Conservation (phyloP, 2,113 vertebrate species). For the Pseudonaja textilis region DNA sequence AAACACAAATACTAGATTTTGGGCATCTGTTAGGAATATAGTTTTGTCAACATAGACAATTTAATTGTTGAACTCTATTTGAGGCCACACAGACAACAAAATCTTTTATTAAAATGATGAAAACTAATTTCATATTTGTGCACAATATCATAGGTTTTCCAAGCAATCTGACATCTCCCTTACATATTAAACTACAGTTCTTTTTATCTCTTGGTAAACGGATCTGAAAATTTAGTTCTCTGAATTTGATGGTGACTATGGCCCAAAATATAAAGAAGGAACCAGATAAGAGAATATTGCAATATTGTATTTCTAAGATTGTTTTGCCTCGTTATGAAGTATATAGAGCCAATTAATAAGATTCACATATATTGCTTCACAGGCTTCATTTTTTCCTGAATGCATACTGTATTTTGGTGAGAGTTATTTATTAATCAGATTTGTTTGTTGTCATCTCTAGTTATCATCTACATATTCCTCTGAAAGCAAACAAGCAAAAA, state of each 20-base stretch:
- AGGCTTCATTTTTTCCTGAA: background rate
- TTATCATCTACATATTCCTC: background rate
- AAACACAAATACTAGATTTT: constrained; percentile 44
- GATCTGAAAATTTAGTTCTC: background rate
- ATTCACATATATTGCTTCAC: background rate
- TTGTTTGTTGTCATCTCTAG: background rate
- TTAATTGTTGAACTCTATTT: background rate
- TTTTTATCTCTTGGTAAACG: background rate
- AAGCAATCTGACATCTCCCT: background rate
- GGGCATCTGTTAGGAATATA: constrained; percentile 39
- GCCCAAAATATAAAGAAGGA: background rate
- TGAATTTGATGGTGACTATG: background rate
- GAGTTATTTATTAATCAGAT: background rate
- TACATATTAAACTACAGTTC: background rate
- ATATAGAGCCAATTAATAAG: background rate
- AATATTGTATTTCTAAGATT: background rate
- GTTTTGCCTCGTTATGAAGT: background rate
- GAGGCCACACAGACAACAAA: background rate
- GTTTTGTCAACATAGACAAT: background rate
- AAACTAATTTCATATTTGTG: background rate
- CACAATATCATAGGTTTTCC: background rate
- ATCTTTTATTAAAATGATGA: background rate
- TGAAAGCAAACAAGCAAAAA: background rate
- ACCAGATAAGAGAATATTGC: background rate
- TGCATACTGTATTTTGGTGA: background rate